A percentile compares a stretch with the other conserved stretches of the same genome.
Conservation (phyloP, 2,797 vertebrate genomes). For the Thunnus albacares region DNA sequence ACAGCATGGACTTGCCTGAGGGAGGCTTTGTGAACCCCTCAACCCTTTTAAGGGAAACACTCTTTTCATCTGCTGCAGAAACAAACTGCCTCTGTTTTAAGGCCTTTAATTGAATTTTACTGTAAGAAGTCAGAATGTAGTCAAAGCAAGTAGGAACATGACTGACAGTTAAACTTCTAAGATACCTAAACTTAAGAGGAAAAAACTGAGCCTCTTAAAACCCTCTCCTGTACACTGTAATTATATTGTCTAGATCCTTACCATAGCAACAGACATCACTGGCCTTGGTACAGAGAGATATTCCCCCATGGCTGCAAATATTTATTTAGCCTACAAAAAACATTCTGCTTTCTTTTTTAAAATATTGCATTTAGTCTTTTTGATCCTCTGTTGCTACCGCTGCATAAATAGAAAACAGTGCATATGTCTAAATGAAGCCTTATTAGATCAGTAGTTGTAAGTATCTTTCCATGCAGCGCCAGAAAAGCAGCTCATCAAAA, state of each 20-base stretch:
- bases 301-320: conserved; percentile 24
- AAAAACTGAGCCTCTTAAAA: conserved; percentile 46
- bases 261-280: conserved; percentile 45
- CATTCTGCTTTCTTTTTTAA: not conserved
- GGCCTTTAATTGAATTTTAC: conserved; percentile 69
- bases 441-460: conserved; percentile 34
- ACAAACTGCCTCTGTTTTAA: conserved; percentile 56
- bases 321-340: conserved; percentile 11
- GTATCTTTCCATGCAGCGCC: conserved; percentile 9
- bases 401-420: conserved; percentile 10
- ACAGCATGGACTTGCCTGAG: conserved; percentile 45
- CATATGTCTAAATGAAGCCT: conserved; percentile 36
- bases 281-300: conserved; percentile 1
- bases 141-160: conserved; percentile 48
- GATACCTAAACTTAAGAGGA: conserved; percentile 32
- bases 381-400: not conserved
- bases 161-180: conserved; percentile 52
- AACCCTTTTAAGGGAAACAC: conserved; percentile 50
- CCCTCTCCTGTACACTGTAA: conserved; percentile 46
- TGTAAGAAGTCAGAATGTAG: conserved; percentile 35
- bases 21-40: conserved; percentile 42
- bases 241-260: conserved; percentile 55
- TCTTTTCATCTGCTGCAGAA: conserved; percentile 48
- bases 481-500: conserved; percentile 45
- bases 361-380: conserved; percentile 1